Evolutionary conservation across 2,113 vertebrate species (phyloP), one percentile per base, ranked within the genome.

Genomic region (Tenebrosternarchus preto): DNA sequence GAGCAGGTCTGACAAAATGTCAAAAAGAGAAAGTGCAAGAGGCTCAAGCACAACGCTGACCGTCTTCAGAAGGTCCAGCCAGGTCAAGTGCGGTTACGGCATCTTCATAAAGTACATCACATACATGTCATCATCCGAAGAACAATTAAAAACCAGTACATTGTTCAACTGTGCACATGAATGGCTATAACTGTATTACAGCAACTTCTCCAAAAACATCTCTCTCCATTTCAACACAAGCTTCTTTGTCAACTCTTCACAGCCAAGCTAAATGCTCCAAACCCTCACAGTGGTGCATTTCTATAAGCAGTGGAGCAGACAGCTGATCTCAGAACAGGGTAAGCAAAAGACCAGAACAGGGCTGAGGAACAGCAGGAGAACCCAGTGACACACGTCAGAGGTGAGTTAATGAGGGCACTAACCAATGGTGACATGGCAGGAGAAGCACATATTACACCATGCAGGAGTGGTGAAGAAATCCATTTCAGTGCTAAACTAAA

Each of bases 401-500:
- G 73, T 67, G 77, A 82, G 78, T 85, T 80, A 84, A 43, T 66
- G 68, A 80, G 53, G 73, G 66, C 33, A 60, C 69, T 60, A 57
- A 33, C n/a, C 57, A 66, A 77, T 17, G 70, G 60, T 77, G 78
- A 68, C 60, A 16, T 73, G 25, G 75, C 6, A 53, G 72, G 67
- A 36, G 2, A 80, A 80, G 78, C 50, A 75, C n/a, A 19, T 66
- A 53, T 77, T 84, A 68, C 56, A 60, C 0, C 27, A 73, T 60
- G 77, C 73, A 81, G 74, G 57, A 78, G 68, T 36, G 39, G 24
- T 53, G 27, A 56, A 43, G 66, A 60, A 73, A 71, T 80, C 69
- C 59, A 82, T 82, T 77, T 78, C 25, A 77, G 33, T 55, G 80
- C 68, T 78, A 82, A n/a, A 82, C 63, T 77, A 77, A 82, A 53